phyloP scores from a whole-genome alignment of 2,888 invertebrate species.

The Lissonota sp. region DNA sequence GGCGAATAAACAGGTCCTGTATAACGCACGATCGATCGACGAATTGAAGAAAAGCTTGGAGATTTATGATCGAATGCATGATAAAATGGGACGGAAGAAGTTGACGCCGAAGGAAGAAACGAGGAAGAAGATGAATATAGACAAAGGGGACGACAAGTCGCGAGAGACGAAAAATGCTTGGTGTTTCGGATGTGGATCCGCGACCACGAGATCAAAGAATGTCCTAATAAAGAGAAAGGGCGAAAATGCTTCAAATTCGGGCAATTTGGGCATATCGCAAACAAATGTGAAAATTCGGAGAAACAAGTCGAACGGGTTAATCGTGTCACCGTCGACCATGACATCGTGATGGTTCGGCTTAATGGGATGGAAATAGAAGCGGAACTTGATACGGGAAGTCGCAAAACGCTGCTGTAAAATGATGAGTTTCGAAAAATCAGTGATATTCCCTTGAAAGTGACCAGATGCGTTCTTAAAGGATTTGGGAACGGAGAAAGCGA shows the following conservation, averaged over 20 bases:
- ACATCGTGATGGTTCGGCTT: conserved; percentile 10
- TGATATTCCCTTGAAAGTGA: conserved; percentile 24
- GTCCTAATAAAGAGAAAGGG: conserved; percentile 51
- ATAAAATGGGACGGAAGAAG: too few relatives aligned
- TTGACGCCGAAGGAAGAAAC: too few relatives aligned
- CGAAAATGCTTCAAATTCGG: conserved; percentile 54
- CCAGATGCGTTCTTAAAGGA: conserved; percentile 41
- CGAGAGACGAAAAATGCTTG: conserved; percentile 27
- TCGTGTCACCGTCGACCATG: background rate
- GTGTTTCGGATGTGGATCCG: conserved; percentile 47
- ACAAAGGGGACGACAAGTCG: too few relatives aligned
- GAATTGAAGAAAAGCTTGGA: too few relatives aligned
- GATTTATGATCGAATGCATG: too few relatives aligned
- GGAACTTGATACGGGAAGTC: conserved; percentile 57
- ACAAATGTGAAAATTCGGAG: conserved; percentile 5
- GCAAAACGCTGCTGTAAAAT: conserved; percentile 36
- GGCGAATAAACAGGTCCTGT: too few relatives aligned
- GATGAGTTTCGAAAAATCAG: conserved; percentile 53
- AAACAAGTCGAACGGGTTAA: conserved; percentile 18
- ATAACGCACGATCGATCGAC: too few relatives aligned
- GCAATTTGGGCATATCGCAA: conserved; percentile 32
- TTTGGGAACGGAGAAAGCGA: conserved; percentile 41
- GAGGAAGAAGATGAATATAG: too few relatives aligned
- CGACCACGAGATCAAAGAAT: conserved; percentile 38
- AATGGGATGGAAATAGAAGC: conserved; percentile 43